These are phyloP conservation scores for Lepas anatifera DNA, from an alignment of 2,888 invertebrate species.

Conservation along the genomic window DNA sequence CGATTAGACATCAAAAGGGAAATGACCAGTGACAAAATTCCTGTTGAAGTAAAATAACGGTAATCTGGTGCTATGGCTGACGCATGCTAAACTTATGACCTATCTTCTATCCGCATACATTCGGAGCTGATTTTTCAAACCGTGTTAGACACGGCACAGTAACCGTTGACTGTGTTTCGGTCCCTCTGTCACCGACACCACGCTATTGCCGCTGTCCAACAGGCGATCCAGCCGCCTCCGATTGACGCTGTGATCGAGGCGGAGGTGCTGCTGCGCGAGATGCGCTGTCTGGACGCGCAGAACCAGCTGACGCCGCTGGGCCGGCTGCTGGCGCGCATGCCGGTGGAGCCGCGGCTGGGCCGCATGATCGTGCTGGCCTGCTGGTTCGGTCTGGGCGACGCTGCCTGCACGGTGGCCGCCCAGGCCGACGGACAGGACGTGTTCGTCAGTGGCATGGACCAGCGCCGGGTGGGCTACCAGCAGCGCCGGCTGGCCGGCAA, in stretches of 20 bases:
- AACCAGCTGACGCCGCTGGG: constrained; percentile 90
- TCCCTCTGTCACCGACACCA: too few relatives aligned
- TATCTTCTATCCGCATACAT: too few relatives aligned
- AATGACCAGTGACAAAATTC: too few relatives aligned
- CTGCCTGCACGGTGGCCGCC: constrained; percentile 85
- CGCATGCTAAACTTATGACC: too few relatives aligned
- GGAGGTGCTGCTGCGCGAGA: constrained; percentile 53
- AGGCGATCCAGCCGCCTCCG: constrained; percentile 41
- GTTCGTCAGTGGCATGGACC: constrained; percentile 31
- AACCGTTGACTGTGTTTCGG: too few relatives aligned
- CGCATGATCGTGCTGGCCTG: constrained; percentile 95
- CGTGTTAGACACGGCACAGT: too few relatives aligned
- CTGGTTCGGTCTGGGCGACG: constrained; percentile 78
- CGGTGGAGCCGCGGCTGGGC: constrained; percentile 90
- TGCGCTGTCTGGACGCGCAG: constrained; percentile 75
- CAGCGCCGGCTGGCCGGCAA: constrained; percentile 78
- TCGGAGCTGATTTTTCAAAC: too few relatives aligned
- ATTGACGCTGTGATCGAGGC: constrained; percentile 97
- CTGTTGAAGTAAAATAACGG: too few relatives aligned
- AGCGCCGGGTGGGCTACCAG: constrained; percentile 60
- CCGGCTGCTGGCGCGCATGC: constrained; percentile 79
- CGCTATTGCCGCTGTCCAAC: too few relatives aligned
- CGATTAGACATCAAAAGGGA: too few relatives aligned
- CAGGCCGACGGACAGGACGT: constrained; percentile 47
- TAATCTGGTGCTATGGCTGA: too few relatives aligned